Evolutionary conservation across 92 coral and sea anemone genomes (phyloP).

Genomic region (Siderastrea radians): DNA sequence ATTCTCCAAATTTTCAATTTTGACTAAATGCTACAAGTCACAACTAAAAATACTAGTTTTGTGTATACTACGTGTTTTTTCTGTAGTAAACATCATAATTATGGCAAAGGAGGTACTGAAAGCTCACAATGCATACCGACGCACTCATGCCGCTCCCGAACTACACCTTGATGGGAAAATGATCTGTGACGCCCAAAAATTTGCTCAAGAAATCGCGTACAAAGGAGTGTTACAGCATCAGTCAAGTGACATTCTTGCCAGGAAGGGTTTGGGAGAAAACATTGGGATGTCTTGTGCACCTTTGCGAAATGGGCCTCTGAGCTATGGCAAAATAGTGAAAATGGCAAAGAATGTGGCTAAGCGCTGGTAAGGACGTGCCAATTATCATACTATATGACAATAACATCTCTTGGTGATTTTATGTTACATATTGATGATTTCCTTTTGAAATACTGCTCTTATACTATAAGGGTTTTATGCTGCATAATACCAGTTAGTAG

Average conservation of each 20-base stretch:
- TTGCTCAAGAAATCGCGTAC: slow-evolving; percentile 74
- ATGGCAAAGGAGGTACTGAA: slow-evolving; percentile 57
- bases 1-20: background rate
- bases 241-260: slow-evolving; percentile 45
- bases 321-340: slow-evolving; percentile 12
- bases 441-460: too few species aligned
- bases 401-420: background rate
- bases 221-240: slow-evolving; percentile 78
- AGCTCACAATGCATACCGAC: slow-evolving; percentile 81
- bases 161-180: slow-evolving; percentile 72
- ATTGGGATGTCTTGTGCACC: slow-evolving; percentile 87
- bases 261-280: slow-evolving; percentile 80
- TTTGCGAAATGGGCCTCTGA: slow-evolving; percentile 31
- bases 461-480: too few species aligned
- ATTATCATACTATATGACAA: background rate
- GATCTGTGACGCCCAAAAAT: slow-evolving; percentile 74
- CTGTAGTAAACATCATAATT: slow-evolving; percentile 1
- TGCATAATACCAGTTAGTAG: too few species aligned
- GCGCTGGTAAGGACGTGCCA: slow-evolving; percentile 74
- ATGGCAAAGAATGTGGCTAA: slow-evolving; percentile 72
- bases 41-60: too few species aligned
- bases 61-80: background rate
- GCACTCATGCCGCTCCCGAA: slow-evolving; percentile 76
- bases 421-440: too few species aligned
- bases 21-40: background rate